These are phyloP conservation scores for Diabrotica balteata DNA, from an alignment of 2,888 invertebrate species.

Conservation along the genomic window DNA sequence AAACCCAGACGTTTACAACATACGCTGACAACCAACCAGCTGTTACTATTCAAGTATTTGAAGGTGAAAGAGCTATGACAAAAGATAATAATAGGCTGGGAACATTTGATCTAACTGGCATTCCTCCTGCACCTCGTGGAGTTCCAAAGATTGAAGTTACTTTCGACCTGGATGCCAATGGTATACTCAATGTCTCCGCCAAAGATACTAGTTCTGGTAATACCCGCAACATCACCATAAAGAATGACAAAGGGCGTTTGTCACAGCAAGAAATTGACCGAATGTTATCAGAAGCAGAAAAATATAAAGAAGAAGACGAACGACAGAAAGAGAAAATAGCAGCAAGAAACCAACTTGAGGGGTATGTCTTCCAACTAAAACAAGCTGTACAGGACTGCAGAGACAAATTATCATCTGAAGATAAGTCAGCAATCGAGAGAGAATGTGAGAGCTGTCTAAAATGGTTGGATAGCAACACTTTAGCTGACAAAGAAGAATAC, in stretches of 20 bases:
- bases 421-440: slow-evolving; percentile 58
- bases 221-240: slow-evolving; percentile 78
- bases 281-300: slow-evolving; percentile 79
- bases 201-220: slow-evolving; percentile 70
- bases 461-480: slow-evolving; percentile 73
- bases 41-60: no score
- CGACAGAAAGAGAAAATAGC: slow-evolving; percentile 65
- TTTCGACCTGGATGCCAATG: slow-evolving; percentile 78
- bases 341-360: slow-evolving; percentile 75
- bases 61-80: no score
- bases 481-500: slow-evolving; percentile 73
- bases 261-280: slow-evolving; percentile 83
- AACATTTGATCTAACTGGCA: no score
- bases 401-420: slow-evolving; percentile 66
- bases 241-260: slow-evolving; percentile 82
- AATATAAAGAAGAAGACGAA: slow-evolving; percentile 76
- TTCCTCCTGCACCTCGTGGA: no score
- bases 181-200: slow-evolving; percentile 68
- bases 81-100: no score
- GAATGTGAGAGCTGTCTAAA: slow-evolving; percentile 67
- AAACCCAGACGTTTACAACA: no score
- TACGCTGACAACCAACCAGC: no score
- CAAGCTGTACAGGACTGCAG: slow-evolving; percentile 73
- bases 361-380: slow-evolving; percentile 73
- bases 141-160: slow-evolving; percentile 75